Percentiles rank a stretch among this genome's conserved stretches.
These are phyloP conservation scores for Choristoneura fumiferana DNA, from an alignment of 1,140 invertebrate species.

Conservation along the genomic window DNA sequence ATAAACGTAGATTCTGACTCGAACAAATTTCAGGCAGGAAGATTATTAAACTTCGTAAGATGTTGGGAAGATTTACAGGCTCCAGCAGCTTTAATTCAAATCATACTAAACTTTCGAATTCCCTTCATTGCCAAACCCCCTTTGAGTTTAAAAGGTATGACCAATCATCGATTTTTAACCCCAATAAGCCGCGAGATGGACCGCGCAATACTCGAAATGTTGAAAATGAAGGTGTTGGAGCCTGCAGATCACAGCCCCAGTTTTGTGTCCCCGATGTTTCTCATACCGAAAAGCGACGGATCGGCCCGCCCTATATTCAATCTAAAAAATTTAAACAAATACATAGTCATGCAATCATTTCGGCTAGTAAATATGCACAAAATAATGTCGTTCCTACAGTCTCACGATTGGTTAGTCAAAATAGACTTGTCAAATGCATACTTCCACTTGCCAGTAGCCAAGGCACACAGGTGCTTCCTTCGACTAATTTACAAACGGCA, in stretches of 20 bases:
- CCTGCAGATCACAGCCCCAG: not conserved
- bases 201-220: slow-evolving; percentile 24
- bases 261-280: slow-evolving; percentile 25
- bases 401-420: slow-evolving; percentile 33
- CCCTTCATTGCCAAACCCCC: no score
- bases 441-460: slow-evolving; percentile 37
- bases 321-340: slow-evolving; percentile 21
- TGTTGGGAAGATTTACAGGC: slow-evolving; percentile 2
- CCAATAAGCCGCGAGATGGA: slow-evolving; percentile 28
- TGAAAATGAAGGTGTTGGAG: slow-evolving; percentile 21
- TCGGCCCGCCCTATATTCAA: slow-evolving; percentile 24
- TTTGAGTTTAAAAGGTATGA: no score
- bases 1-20: slow-evolving; percentile 21
- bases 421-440: slow-evolving; percentile 41
- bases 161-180: slow-evolving; percentile 24
- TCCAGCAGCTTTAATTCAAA: no score
- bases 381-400: slow-evolving; percentile 37
- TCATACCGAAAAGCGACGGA: slow-evolving; percentile 21
- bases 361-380: slow-evolving; percentile 33
- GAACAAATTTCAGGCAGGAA: slow-evolving; percentile 9
- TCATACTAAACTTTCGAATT: no score
- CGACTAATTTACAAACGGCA: slow-evolving; percentile 32
- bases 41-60: not conserved
- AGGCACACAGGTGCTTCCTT: slow-evolving; percentile 32
- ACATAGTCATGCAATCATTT: slow-evolving; percentile 29